Percentiles rank a stretch among this genome's conserved stretches.
phyloP scores from a whole-genome alignment of 2,113 vertebrate genomes.

The Peucedramus taeniatus region DNA sequence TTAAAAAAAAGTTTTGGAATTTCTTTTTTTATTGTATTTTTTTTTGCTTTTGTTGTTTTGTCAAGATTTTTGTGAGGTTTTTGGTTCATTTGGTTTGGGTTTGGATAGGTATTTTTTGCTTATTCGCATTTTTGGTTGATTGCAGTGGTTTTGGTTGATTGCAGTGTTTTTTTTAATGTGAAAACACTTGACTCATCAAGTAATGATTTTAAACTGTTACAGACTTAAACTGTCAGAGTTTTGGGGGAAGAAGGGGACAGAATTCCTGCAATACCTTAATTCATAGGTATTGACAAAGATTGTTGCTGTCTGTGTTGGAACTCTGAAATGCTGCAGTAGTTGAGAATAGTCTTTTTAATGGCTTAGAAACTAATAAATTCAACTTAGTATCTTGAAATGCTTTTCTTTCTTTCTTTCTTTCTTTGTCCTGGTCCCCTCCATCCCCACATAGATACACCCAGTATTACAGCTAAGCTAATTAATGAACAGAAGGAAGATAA shows the following conservation, averaged over 20 bases:
- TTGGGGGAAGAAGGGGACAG: not conserved
- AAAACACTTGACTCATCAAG: not conserved
- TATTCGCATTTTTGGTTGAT: not conserved
- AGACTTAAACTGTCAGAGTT: not conserved
- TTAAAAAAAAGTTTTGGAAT: not conserved
- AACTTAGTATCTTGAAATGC: not conserved
- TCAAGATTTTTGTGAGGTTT: not conserved
- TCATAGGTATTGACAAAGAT: not conserved
- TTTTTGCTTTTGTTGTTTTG: not conserved
- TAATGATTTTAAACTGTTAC: not conserved
- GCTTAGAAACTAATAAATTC: not conserved
- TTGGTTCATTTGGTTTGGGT: not conserved
- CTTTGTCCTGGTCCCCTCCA: not conserved
- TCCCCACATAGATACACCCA: slow-evolving; percentile 86
- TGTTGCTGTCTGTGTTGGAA: not conserved
- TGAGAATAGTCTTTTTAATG: not conserved
- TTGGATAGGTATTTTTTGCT: not conserved
- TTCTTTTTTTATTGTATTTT: not conserved
- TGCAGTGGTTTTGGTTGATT: not conserved
- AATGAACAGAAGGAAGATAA: slow-evolving; percentile 98
- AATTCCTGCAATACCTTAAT: not conserved
- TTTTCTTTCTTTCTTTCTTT: not conserved
- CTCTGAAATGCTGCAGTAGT: not conserved
- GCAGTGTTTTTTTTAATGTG: not conserved
- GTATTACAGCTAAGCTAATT: slow-evolving; percentile 98